A percentile compares a stretch with the other conserved stretches of the same genome.
These are phyloP conservation scores for Notiomystis cincta DNA, from an alignment of 2,113 vertebrate genomes.

Conservation along the genomic window DNA sequence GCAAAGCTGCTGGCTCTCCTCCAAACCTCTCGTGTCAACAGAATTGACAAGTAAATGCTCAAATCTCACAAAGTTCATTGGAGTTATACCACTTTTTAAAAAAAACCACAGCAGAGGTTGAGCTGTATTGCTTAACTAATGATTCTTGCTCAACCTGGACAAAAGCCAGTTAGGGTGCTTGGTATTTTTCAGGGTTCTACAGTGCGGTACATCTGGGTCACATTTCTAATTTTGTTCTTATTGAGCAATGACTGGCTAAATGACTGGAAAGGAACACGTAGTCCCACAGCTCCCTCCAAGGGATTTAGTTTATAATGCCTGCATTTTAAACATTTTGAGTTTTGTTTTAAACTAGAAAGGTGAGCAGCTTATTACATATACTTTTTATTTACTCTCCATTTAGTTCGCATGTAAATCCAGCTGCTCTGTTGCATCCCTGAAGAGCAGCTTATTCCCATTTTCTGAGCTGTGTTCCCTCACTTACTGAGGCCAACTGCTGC, in stretches of 20 bases:
- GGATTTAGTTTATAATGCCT: neutral
- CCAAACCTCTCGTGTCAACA: neutral
- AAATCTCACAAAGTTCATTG: neutral
- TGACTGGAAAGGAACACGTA: neutral
- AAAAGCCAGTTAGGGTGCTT: neutral
- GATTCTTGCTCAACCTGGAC: neutral
- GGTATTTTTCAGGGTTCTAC: neutral
- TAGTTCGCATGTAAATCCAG: neutral
- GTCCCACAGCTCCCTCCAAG: neutral
- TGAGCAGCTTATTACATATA: neutral
- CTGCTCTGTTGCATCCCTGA: neutral
- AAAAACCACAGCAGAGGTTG: neutral
- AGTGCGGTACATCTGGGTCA: neutral
- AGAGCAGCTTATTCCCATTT: constrained; percentile 4
- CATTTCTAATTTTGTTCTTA: neutral
- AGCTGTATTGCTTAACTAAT: neutral
- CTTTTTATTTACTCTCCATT: neutral
- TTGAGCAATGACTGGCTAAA: neutral
- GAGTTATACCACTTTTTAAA: neutral
- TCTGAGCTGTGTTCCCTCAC: neutral
- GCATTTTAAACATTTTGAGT: constrained; percentile 1
- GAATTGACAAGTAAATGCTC: neutral
- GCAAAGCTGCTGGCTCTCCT: neutral
- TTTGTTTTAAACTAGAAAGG: neutral
- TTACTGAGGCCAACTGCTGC: constrained; percentile 2